Base-by-base conservation (phyloP, 2,888 invertebrate species). In the Monopis laevigella region DNA sequence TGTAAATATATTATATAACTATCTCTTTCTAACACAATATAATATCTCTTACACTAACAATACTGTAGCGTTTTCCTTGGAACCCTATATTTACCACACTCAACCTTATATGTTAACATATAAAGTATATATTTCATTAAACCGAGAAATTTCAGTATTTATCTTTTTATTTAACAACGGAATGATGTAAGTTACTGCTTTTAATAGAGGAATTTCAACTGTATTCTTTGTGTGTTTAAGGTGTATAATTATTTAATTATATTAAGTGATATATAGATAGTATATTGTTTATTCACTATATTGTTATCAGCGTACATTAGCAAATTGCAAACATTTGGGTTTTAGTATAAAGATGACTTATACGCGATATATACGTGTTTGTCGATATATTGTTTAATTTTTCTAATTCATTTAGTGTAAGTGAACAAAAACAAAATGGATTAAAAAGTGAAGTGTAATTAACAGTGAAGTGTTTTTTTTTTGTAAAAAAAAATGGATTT, bases 231-330 rank as follows among this genome's bases (percentile, higher is more conserved):
- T 11, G 3, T 7, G 14, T 13, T 29, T 13, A 29, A 14, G 7
- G 0, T 0, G 0, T 14, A 52, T 53, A 40, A 40, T 50, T 50
- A 44, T 54, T 70, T 4, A 39, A 32, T n/a, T 59, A 46, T 2
- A n/a, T 19, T 2, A 19, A 12, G 26, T 45, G 42, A 43, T 44
- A 42, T 43, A 43, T 54, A 46, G 47, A 52, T 53, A 52, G 49
- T 43, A 39, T 46, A 51, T 48, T 50, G 53, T 55, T 32, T 32
- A 14, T 4, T 16, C 17, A 32, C 17, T 32, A 17, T 32, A 32
- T 21, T 71, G 69, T 75, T 75, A 77, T 77, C 77, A 68, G 65
- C 61, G 58, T 61, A 72, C n/a, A n/a, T 67, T 70, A 71, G 70
- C 70, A 70, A 68, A 75, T 61, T 64, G 64, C 68, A 68, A 68